Evolutionary conservation across 2,888 invertebrate species (phyloP).

Genomic region (Cephalotes varians): DNA sequence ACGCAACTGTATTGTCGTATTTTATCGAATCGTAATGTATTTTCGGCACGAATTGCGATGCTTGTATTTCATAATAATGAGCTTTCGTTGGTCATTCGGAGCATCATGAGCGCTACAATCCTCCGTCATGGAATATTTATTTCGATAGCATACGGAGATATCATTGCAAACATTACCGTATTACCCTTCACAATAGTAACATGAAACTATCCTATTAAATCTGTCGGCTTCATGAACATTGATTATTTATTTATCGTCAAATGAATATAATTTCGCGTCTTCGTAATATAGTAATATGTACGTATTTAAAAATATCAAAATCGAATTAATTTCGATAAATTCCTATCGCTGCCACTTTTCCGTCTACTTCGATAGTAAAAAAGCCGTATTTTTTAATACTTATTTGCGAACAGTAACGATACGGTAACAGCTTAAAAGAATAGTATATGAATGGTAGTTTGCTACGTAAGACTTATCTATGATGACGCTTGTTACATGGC

Average conservation of each 20-base stretch:
- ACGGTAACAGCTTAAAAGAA: background rate
- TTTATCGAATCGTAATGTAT: constrained; percentile 60
- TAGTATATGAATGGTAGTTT: background rate
- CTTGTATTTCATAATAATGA: constrained; percentile 51
- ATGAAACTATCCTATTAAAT: constrained; percentile 10
- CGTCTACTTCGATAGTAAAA: background rate
- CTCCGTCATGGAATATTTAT: constrained; percentile 28
- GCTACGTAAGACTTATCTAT: constrained; percentile 52
- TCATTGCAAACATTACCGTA: background rate
- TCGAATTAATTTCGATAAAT: background rate
- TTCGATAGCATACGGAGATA: constrained; percentile 14
- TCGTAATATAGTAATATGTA: background rate
- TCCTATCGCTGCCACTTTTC: background rate
- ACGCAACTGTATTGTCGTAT: constrained; percentile 38
- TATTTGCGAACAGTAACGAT: background rate
- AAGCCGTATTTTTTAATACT: background rate
- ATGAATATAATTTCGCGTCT: background rate
- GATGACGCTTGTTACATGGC: constrained; percentile 64
- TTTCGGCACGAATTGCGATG: constrained; percentile 49
- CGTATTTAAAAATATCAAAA: background rate
- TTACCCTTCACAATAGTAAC: constrained; percentile 8
- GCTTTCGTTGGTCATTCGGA: constrained; percentile 51
- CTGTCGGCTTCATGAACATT: background rate
- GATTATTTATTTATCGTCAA: background rate
- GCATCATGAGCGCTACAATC: constrained; percentile 29